phyloP scores from a whole-genome alignment of 64 coral and sea anemone species.

The Pocillopora damicornis region DNA sequence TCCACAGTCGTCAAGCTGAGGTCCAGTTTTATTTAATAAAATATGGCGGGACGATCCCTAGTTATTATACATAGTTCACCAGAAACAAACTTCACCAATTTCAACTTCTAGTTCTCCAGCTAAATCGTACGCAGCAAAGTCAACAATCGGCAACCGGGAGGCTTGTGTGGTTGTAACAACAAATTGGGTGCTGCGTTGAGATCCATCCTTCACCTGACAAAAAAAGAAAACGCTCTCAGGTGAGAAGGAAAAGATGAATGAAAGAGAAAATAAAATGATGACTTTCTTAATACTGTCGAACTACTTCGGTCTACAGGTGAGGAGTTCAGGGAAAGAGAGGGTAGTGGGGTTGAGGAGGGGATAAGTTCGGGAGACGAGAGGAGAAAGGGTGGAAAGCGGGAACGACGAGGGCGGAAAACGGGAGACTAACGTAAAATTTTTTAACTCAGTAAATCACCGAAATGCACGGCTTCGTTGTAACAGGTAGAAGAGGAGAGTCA shows the following conservation, averaged over 20 bases:
- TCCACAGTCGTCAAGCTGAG: background rate
- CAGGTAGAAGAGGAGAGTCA: too few relatives aligned
- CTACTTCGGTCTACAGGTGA: background rate
- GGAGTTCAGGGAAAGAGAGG: background rate
- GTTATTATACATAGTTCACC: slow-evolving; percentile 54
- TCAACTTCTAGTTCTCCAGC: slow-evolving; percentile 53
- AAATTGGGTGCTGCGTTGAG: slow-evolving; percentile 36
- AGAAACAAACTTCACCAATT: slow-evolving; percentile 62
- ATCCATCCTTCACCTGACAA: slow-evolving; percentile 34
- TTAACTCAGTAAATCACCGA: too few relatives aligned
- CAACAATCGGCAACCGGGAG: slow-evolving; percentile 53
- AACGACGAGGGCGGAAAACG: too few relatives aligned
- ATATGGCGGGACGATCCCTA: background rate
- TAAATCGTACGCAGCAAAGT: slow-evolving; percentile 52
- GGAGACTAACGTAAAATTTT: too few relatives aligned
- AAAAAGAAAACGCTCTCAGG: background rate
- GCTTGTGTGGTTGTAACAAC: slow-evolving; percentile 35
- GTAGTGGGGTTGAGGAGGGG: too few relatives aligned
- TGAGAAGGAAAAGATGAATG: background rate
- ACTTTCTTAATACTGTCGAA: background rate
- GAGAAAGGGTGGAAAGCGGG: background rate
- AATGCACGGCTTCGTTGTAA: too few relatives aligned
- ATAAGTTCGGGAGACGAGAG: too few relatives aligned
- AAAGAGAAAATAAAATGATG: background rate
- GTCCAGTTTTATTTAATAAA: background rate